Conservation (phyloP, 2,113 vertebrate genomes). For the Atractosteus spatula region DNA sequence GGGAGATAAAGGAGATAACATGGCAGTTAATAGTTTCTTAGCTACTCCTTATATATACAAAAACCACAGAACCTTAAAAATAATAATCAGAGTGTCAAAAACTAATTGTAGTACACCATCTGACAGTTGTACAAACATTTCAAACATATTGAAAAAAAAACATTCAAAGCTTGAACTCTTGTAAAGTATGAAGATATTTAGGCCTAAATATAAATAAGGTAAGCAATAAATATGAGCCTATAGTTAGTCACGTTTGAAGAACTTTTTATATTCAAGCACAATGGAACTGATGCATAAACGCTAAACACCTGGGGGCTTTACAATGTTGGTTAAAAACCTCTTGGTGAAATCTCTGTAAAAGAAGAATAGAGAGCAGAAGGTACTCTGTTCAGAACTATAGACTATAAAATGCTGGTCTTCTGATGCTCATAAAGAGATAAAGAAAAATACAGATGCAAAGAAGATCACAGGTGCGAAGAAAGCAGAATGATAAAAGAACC, state of each 20-base stretch:
- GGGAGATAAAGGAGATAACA: no score
- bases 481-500: slow-evolving; percentile 50
- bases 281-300: slow-evolving; percentile 32
- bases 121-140: no score
- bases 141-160: no score
- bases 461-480: slow-evolving; percentile 57
- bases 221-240: neutral
- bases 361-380: slow-evolving; percentile 41
- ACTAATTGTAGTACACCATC: no score
- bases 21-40: no score
- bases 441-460: slow-evolving; percentile 44
- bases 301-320: slow-evolving; percentile 42
- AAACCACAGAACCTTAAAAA: no score
- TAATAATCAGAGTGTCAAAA: no score
- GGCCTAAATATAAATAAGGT: no score
- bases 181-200: no score
- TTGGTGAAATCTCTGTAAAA: slow-evolving; percentile 35
- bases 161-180: no score
- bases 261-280: neutral
- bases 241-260: neutral
- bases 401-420: slow-evolving; percentile 55
- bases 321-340: slow-evolving; percentile 26
- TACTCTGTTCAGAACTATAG: slow-evolving; percentile 57
- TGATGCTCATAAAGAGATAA: slow-evolving; percentile 56
- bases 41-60: no score